These are phyloP conservation scores for Mythimna pallens DNA, from an alignment of 2,888 invertebrate genomes.

Conservation along the genomic window DNA sequence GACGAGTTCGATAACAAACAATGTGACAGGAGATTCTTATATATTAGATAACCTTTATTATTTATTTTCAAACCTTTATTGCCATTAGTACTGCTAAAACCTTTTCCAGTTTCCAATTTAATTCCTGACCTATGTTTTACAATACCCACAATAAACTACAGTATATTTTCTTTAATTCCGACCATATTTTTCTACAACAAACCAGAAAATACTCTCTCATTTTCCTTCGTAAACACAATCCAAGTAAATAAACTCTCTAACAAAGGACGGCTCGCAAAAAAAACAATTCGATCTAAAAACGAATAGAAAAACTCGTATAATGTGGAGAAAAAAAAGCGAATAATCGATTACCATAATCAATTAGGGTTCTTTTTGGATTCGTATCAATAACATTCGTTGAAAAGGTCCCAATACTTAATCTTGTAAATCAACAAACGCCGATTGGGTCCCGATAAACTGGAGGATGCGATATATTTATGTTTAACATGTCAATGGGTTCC, in stretches of 20 bases:
- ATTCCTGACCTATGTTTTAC: neutral
- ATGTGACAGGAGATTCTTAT: no score
- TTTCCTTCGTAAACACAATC: slow-evolving; percentile 18
- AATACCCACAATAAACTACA: neutral
- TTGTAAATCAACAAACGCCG: slow-evolving; percentile 42
- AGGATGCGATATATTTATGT: slow-evolving; percentile 7
- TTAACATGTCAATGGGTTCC: slow-evolving; percentile 3
- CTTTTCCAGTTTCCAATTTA: neutral
- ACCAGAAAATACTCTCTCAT: slow-evolving; percentile 21
- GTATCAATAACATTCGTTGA: slow-evolving; percentile 49
- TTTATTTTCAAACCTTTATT: neutral
- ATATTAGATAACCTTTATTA: neutral
- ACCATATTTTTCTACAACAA: slow-evolving; percentile 11
- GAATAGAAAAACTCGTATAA: slow-evolving; percentile 17
- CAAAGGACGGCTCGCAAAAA: slow-evolving; percentile 20
- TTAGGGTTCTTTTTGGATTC: slow-evolving; percentile 40
- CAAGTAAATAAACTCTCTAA: slow-evolving; percentile 21
- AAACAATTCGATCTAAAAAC: slow-evolving; percentile 40
- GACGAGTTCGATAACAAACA: no score
- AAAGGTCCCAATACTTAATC: slow-evolving; percentile 40
- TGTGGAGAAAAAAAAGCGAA: slow-evolving; percentile 29
- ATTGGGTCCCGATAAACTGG: slow-evolving; percentile 14
- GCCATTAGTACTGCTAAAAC: neutral
- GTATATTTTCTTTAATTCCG: slow-evolving; percentile 5
- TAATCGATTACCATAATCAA: slow-evolving; percentile 54